phyloP scores from a whole-genome alignment of 2,113 vertebrate species.

The Tringa solitaria region DNA sequence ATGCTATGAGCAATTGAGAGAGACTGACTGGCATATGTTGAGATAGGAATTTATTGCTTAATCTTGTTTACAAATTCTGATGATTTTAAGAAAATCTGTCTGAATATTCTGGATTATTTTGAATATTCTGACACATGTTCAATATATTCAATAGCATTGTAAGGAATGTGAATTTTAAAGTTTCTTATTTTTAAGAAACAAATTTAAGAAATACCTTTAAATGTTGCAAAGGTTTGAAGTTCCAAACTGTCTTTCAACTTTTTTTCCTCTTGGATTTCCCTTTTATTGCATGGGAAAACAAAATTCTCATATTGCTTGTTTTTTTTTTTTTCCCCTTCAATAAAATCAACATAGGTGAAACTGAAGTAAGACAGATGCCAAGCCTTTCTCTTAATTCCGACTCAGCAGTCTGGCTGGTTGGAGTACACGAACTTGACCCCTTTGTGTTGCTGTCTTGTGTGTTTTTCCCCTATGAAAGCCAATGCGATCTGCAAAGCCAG shows the following conservation, averaged over 20 bases:
- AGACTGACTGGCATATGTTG: neutral
- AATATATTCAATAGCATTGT: neutral
- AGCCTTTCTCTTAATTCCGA: neutral
- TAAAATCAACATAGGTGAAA: neutral
- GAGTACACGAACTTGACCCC: neutral
- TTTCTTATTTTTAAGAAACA: neutral
- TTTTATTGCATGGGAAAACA: neutral
- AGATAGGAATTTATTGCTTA: neutral
- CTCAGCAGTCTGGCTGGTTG: neutral
- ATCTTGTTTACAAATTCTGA: neutral
- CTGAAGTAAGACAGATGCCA: neutral
- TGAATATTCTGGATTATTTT: neutral
- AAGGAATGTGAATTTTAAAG: neutral
- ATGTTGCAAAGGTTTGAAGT: neutral
- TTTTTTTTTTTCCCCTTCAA: fast-evolving
- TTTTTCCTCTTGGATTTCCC: neutral
- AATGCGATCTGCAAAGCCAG: conserved; percentile 35
- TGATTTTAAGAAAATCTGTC: neutral
- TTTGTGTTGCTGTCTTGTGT: conserved; percentile 33
- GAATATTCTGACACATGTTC: neutral
- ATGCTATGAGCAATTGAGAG: neutral
- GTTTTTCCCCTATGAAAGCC: conserved; percentile 50
- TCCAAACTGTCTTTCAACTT: neutral
- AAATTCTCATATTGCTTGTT: neutral
- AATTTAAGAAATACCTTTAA: neutral